These are phyloP conservation scores for Thymelicus acteon DNA, from an alignment of 2,888 invertebrate species.

Conservation along the genomic window DNA sequence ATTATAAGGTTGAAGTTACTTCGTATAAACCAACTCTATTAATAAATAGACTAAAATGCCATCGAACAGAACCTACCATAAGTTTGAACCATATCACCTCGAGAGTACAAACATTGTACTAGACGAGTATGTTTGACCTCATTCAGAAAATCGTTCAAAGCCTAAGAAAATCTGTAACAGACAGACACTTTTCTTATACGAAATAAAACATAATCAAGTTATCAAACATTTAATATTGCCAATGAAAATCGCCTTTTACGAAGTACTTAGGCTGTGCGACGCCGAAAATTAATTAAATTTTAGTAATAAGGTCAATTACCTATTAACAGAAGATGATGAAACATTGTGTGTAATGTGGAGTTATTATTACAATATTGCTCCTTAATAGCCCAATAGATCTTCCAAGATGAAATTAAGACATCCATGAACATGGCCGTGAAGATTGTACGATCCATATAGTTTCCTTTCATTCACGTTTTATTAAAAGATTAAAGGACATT, in stretches of 20 bases:
- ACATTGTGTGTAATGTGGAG: slow-evolving; percentile 17
- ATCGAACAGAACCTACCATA: too few relatives aligned
- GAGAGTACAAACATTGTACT: too few relatives aligned
- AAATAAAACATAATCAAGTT: slow-evolving; percentile 3
- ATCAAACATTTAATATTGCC: slow-evolving; percentile 9
- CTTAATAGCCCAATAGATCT: slow-evolving; percentile 13
- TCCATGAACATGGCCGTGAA: not conserved
- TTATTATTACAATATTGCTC: slow-evolving; percentile 24
- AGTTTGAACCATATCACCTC: too few relatives aligned
- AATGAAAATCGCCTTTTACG: slow-evolving; percentile 19
- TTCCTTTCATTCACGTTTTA: not conserved
- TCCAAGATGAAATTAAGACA: not conserved
- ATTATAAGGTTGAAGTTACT: too few relatives aligned
- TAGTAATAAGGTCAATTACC: slow-evolving; percentile 33
- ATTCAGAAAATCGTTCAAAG: not conserved
- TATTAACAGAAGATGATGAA: slow-evolving; percentile 28
- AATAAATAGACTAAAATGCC: too few relatives aligned
- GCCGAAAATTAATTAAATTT: slow-evolving; percentile 27
- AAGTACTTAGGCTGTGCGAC: slow-evolving; percentile 12
- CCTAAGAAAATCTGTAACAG: slow-evolving; percentile 1
- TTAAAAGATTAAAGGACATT: too few relatives aligned
- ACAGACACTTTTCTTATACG: not conserved
- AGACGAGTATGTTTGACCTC: too few relatives aligned
- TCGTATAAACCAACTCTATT: too few relatives aligned
- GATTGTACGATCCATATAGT: not conserved